A percentile compares a stretch with the other conserved stretches of the same genome.
These are phyloP conservation scores for Tricholauxania praeusta DNA, from an alignment of 2,888 invertebrate genomes.

Conservation along the genomic window DNA sequence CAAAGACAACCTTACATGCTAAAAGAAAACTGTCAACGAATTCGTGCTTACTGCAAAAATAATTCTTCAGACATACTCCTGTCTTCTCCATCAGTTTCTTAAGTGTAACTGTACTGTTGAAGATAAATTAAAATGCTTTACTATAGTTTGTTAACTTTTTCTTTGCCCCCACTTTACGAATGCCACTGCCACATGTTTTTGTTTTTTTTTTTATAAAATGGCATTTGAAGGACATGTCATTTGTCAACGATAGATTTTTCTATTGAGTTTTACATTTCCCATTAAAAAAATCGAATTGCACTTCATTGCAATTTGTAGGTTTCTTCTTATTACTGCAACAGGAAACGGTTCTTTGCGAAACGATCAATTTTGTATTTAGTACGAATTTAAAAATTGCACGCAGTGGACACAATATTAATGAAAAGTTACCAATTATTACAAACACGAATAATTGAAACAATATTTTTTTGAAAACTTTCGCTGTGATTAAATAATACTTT, in stretches of 20 bases:
- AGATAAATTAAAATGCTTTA: no score
- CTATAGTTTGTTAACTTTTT: no score
- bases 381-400: conserved; percentile 59
- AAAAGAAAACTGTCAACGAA: no score
- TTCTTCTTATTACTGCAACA: conserved; percentile 19
- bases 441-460: no score
- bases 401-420: conserved; percentile 25
- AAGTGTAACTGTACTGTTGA: no score
- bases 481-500: no score
- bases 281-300: conserved; percentile 12
- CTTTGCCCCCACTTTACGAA: not conserved
- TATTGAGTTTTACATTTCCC: conserved; percentile 25
- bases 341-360: conserved; percentile 44
- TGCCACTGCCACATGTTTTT: conserved; percentile 44
- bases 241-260: not conserved
- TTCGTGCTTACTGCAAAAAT: no score
- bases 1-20: no score
- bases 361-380: conserved; percentile 61
- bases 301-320: conserved; percentile 12
- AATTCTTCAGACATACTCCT: no score
- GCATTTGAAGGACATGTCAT: conserved; percentile 48
- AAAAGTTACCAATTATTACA: conserved; percentile 1
- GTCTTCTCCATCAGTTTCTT: no score
- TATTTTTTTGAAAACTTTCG: no score
- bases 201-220: conserved; percentile 39